A percentile compares a stretch with the other conserved stretches of the same genome.
phyloP scores from a whole-genome alignment of 2,797 vertebrate species.

The Limosa lapponica region DNA sequence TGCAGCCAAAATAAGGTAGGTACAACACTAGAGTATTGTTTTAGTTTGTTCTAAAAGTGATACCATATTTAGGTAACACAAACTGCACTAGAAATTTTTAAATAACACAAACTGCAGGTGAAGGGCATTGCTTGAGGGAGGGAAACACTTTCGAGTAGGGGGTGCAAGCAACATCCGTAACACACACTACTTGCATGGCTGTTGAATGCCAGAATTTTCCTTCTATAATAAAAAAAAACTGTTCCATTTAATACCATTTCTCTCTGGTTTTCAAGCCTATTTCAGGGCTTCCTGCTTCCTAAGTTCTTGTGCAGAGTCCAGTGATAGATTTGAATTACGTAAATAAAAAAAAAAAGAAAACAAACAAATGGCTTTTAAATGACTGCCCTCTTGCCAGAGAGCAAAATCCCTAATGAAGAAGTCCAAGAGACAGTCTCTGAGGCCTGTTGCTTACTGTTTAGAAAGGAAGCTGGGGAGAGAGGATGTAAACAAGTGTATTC shows the following conservation, averaged over 20 bases:
- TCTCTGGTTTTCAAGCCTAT: background rate
- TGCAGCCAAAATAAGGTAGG: background rate
- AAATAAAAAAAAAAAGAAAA: background rate
- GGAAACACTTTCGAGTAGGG: background rate
- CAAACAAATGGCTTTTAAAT: background rate
- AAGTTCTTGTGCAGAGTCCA: background rate
- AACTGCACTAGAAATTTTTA: background rate
- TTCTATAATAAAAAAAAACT: background rate
- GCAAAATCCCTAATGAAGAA: background rate
- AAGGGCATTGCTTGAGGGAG: background rate
- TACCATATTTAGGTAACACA: background rate
- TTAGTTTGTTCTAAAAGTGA: background rate
- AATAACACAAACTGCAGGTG: background rate
- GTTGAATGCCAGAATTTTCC: background rate
- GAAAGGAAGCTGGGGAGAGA: background rate
- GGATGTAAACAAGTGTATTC: slow-evolving; percentile 16
- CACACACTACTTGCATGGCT: background rate
- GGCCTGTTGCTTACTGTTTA: background rate
- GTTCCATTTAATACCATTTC: background rate
- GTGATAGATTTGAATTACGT: background rate
- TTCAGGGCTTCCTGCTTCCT: background rate
- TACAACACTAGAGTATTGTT: background rate
- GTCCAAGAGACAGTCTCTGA: background rate
- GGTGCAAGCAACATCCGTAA: background rate
- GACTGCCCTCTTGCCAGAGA: background rate